Base-by-base conservation (phyloP, 2,888 invertebrate genomes). In the Diogma glabrata region DNA sequence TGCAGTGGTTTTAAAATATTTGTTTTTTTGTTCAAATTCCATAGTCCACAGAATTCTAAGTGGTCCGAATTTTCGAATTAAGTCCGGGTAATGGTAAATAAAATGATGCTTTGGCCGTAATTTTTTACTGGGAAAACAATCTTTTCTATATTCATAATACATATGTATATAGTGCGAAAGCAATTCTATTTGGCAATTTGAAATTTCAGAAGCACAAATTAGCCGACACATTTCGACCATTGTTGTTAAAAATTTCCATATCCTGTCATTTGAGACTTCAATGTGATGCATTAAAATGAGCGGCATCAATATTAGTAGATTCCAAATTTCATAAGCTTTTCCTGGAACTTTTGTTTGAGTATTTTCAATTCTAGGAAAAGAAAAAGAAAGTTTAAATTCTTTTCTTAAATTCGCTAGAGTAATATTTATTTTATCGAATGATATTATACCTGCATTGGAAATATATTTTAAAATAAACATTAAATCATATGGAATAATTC, bases 291-390 rank as follows among this genome's bases (percentile, higher is more conserved):
- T 6, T 14, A 40, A 36, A 10, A 40, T 19, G 2, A 49, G 10
- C 14, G 38, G 40, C 8, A 40, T 16, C 9, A 49, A 5, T 12
- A 40, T 4, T 19, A 49, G 17, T 19, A 49, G 9, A 12, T 40
- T 9, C 9, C 24, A 26, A 10, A 49, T 26, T 49, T 49, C 49
- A 26, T 26, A 10, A 26, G 49, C 49, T 49, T 49, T 40, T 19
- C 49, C 49, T 19, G 40, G 40, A 26, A 49, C 7, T 49, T 49
- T 49, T 17, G 33, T 20, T 16, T 22, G 23, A 14, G n/a, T 24
- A 10, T 24, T 9, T 4, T 36, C 17, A 38, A 49, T 14, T 24
- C 12, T 14, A 14, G 49, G 36, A 16, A 49, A 49, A 14, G 49
- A 22, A 22, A 49, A 23, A 23, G 3, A 3, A 9, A 36, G 16